Base-by-base conservation (phyloP, 2,888 invertebrate species). In the Yponomeuta evonymella region DNA sequence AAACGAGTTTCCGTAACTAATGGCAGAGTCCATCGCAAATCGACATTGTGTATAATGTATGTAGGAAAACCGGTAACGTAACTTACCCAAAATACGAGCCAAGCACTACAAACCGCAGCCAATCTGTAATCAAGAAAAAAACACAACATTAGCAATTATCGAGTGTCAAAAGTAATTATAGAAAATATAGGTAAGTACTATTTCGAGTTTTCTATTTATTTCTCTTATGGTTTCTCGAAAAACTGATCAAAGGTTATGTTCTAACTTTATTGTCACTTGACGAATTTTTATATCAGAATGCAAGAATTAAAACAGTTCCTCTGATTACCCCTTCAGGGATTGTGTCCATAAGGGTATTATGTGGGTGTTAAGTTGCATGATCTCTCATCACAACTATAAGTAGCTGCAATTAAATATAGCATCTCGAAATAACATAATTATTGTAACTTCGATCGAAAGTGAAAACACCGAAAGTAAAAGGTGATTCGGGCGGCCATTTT, bases 391-490 rank as follows among this genome's bases (percentile, higher is more conserved):
- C 65, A 70, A 48, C 58, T 70, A 66, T 30, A 23, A 15, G 51
- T 23, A 48, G 48, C 71, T 48, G 30, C 65, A 83, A 86, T 85
- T 83, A 83, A 81, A 79, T 84, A 83, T 85, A 81, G 75, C 81
- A 84, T 84, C 79, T 78, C 79, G 78, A 76, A 78, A 81, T 76
- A 78, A 78, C 78, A 78, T 82, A 83, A 68, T 68, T 68, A 68
- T 68, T 68, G 30, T 85, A 83, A 82, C 83, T 83, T 78, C 78
- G 74, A 65, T 85, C 79, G 90, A 91, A 91, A 91, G 91, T 87
- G 87, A 87, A 87, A 87, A 81, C 83, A 85, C 81, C 79, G 87
- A 88, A 88, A 88, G 88, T 87, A 86, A 87, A 81, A 84, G 83
- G 86, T 75, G 78, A 79, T 81, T 80, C 76, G 76, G 74, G 79